Evolutionary conservation across 2,797 vertebrate species (phyloP), one percentile per base, ranked within the genome.

Genomic region (Cuculus canorus): DNA sequence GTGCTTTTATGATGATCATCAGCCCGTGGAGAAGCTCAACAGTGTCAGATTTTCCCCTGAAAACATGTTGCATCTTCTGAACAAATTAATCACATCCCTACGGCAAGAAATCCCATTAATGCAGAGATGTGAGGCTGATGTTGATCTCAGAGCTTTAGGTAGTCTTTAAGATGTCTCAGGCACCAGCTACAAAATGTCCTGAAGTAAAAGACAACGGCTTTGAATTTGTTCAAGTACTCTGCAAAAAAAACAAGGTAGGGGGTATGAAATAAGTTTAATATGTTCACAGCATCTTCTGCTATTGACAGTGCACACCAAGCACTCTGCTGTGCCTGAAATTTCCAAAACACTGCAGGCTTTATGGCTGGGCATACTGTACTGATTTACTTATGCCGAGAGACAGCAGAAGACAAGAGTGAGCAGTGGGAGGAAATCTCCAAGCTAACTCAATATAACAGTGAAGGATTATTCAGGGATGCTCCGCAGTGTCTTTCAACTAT

Each of bases 11-110:
- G 39, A 69, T 83, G 15, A 45, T 16, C 66, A 73, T 21, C 82
- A 81, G 69, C 52, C 88, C 54, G 18, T 60, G 45, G 56, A 92
- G 57, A 88, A 88, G 57, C 60, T 77, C 64, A 54, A 56, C 9
- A 16, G 23, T 35, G 60, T 93, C 88, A 87, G 56, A 73, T 79
- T 82, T 90, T 93, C 47, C 70, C n/a, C 32, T 87, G 23, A 89
- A 90, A 95, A 92, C 63, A 45, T 10, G 5, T 7, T 86, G 24
- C 4, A 0, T 43, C 56, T 81, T 33, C 82, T 88, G 66, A 92
- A 77, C 47, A 94, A 88, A 85, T 71, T 77, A 92, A 96, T 94
- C 83, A 75, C 65, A 81, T 11, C 56, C 69, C 48, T 64, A 64
- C 0, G 0, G 86, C 68, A 92, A 88, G 53, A 86, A 88, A 84